These are phyloP conservation scores for Coptodon rendalli DNA, from an alignment of 2,113 vertebrate genomes.

Conservation along the genomic window DNA sequence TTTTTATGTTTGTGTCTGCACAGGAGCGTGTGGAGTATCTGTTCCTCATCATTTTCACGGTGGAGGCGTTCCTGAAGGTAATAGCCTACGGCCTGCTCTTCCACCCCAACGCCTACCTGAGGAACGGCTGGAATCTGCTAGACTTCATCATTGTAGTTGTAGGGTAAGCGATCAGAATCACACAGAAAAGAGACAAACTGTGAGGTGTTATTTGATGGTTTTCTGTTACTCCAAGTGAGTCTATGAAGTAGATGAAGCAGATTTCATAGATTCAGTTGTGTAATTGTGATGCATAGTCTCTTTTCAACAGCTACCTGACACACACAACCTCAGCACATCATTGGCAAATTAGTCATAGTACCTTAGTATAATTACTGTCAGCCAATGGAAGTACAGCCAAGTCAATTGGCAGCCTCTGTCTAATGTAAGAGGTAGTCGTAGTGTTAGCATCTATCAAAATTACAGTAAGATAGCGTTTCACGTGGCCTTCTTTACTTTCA, in stretches of 20 bases:
- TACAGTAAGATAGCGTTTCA: not conserved
- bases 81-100: conserved; percentile 98
- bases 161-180: conserved; percentile 79
- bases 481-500: not conserved
- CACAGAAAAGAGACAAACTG: not conserved
- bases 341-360: not conserved
- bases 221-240: not conserved
- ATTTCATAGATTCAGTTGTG: not conserved
- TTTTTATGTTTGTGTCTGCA: conserved; percentile 14
- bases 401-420: not conserved
- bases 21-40: conserved; percentile 99
- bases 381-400: conserved; percentile 19
- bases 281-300: not conserved
- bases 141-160: conserved; percentile 99
- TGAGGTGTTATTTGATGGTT: not conserved
- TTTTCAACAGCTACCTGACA: not conserved
- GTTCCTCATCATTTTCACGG: conserved; percentile 99
- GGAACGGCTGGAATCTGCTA: conserved; percentile 99
- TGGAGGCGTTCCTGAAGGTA: conserved; percentile 99
- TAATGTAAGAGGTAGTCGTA: not conserved
- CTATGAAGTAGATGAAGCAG: not conserved
- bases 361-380: conserved; percentile 16
- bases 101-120: conserved; percentile 98
- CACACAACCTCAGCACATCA: not conserved
- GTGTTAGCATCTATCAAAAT: not conserved